phyloP scores from a whole-genome alignment of 2,888 invertebrate genomes.

The Agrochola macilenta region DNA sequence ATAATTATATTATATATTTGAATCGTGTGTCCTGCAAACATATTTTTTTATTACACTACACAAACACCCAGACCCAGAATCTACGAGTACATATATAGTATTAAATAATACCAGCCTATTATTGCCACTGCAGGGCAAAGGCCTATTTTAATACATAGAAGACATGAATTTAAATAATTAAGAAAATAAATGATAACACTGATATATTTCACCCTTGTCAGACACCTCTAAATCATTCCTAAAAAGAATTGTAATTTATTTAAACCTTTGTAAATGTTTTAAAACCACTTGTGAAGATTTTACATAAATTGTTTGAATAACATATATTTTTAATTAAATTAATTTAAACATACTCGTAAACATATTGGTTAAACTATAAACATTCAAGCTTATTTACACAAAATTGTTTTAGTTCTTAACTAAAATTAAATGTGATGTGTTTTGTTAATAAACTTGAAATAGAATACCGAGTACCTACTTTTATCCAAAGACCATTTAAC shows the following conservation, averaged over 20 bases:
- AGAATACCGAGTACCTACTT: background rate
- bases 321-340: constrained; percentile 7
- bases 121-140: background rate
- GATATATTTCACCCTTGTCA: background rate
- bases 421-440: background rate
- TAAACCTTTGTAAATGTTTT: constrained; percentile 18
- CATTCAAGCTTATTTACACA: constrained; percentile 19
- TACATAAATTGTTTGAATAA: constrained; percentile 10
- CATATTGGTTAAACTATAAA: background rate
- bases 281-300: background rate
- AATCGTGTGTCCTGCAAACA: background rate
- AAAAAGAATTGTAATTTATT: constrained; percentile 7
- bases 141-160: background rate
- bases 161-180: background rate
- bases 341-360: background rate
- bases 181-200: background rate
- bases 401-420: background rate
- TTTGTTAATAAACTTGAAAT: background rate
- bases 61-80: background rate
- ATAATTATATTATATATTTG: no score
- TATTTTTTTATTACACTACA: background rate
- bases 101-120: background rate
- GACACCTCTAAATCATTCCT: background rate
- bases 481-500: background rate
- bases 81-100: no score